Evolutionary conservation across 2,797 vertebrate genomes (phyloP).

Genomic region (Xiphorhynchus erythropygius): DNA sequence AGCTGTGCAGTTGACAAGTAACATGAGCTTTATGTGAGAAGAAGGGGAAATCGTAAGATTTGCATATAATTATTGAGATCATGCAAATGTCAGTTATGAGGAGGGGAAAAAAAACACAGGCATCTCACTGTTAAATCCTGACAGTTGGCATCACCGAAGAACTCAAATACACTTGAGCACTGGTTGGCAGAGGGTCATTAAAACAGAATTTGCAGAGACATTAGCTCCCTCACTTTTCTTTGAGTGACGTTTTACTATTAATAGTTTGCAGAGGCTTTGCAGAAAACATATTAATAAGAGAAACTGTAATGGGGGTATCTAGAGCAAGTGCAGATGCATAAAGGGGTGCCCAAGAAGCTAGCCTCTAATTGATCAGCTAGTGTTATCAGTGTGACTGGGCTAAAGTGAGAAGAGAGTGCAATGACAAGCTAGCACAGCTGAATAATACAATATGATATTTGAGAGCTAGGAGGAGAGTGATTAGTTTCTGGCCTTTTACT

Average conservation of each 20-base stretch:
- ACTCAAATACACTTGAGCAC: slow-evolving; percentile 86
- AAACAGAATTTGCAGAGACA: slow-evolving; percentile 88
- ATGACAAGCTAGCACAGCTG: slow-evolving; percentile 77
- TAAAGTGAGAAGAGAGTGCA: slow-evolving; percentile 74
- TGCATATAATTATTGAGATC: slow-evolving; percentile 89
- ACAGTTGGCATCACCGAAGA: slow-evolving; percentile 87
- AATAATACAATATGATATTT: slow-evolving; percentile 79
- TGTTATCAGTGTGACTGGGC: slow-evolving; percentile 77
- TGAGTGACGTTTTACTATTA: slow-evolving; percentile 89
- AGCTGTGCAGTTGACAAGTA: slow-evolving; percentile 87
- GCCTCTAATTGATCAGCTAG: slow-evolving; percentile 83
- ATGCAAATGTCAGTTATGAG: slow-evolving; percentile 88
- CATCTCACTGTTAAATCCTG: slow-evolving; percentile 87
- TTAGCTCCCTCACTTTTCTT: slow-evolving; percentile 87
- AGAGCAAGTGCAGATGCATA: slow-evolving; percentile 75
- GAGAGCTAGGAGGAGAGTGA: slow-evolving; percentile 64
- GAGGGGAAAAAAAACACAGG: slow-evolving; percentile 77
- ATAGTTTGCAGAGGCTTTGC: slow-evolving; percentile 86
- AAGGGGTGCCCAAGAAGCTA: slow-evolving; percentile 74
- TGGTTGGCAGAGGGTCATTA: slow-evolving; percentile 88
- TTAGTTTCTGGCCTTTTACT: slow-evolving; percentile 75
- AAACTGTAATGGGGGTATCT: slow-evolving; percentile 80
- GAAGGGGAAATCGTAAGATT: slow-evolving; percentile 85
- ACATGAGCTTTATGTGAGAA: slow-evolving; percentile 87
- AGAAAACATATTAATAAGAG: slow-evolving; percentile 87